Evolutionary conservation across 1,140 invertebrate genomes (phyloP), one percentile per base, ranked within the genome.

Genomic region (Drosophila sucinea): DNA sequence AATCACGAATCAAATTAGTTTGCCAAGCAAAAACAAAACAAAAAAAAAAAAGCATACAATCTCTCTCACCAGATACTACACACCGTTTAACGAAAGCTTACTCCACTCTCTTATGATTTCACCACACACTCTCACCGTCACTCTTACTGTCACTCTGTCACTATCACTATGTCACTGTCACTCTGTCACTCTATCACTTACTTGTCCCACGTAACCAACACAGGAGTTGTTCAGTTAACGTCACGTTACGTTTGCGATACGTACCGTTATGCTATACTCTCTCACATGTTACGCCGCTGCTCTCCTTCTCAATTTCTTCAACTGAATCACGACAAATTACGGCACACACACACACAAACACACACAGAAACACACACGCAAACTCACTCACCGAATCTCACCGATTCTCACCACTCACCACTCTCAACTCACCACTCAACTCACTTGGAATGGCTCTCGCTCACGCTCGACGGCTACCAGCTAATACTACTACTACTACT

Each of bases 141-240:
- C 73, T 62, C 51, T 76, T 60, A 76, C 73, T 54, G 57, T 79
- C 68, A 73, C 75, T 62, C 51, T 71, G 35, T 77, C 61, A 71
- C 33, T 55, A 44, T 60, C 57, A 63, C 57, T 60, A 41, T 29
- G 11, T 44, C 70, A 54, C 67, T 62, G 17, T 68, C 69, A 67
- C 61, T 47, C 33, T 73, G 33, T 44, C 64, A 66, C 17, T 17
- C 17, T 58, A 47, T 38, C 58, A 74, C 67, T 32, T 60, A 65
- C 58, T 73, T 60, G 57, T 27, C 44, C 44, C 7, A 51, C 23
- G 23, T 8, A 27, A 51, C 44, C 44, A 8, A 5, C 44, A 27
- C 44, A 51, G 25, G 44, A 51, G 23, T 51, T 61, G 72, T 66
- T 74, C 56, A 66, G 68, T 60, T 68, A 47, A 73, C 11, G 35